These are phyloP conservation scores for Alouatta palliata DNA, from an alignment of 2,113 vertebrate species.

Conservation along the genomic window DNA sequence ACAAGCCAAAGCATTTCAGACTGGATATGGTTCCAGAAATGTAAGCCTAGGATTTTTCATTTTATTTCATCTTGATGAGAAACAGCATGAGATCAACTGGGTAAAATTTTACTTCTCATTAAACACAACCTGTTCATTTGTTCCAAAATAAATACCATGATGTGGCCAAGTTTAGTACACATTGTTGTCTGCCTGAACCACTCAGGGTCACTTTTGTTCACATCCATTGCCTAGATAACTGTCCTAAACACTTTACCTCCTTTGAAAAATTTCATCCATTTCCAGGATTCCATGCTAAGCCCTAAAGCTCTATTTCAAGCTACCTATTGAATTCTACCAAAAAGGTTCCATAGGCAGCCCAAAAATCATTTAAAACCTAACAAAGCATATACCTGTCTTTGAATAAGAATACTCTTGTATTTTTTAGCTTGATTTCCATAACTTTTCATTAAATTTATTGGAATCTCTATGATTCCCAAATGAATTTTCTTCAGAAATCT, in stretches of 20 bases:
- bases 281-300: not conserved
- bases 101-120: not conserved
- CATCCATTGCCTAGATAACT: not conserved
- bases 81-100: not conserved
- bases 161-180: not conserved
- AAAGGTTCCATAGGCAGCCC: not conserved
- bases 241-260: not conserved
- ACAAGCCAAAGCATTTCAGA: not conserved
- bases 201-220: not conserved
- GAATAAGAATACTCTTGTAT: not conserved
- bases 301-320: not conserved
- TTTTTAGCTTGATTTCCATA: not conserved
- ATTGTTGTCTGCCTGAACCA: not conserved
- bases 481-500: not conserved
- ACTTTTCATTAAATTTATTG: not conserved
- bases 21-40: not conserved
- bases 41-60: not conserved
- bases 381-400: not conserved
- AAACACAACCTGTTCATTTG: not conserved
- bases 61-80: not conserved
- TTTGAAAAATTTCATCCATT: not conserved
- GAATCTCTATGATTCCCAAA: not conserved
- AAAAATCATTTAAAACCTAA: not conserved
- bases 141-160: not conserved
- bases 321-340: not conserved